These are phyloP conservation scores for Coptotermes formosanus DNA, from an alignment of 1,140 invertebrate species.

Conservation along the genomic window DNA sequence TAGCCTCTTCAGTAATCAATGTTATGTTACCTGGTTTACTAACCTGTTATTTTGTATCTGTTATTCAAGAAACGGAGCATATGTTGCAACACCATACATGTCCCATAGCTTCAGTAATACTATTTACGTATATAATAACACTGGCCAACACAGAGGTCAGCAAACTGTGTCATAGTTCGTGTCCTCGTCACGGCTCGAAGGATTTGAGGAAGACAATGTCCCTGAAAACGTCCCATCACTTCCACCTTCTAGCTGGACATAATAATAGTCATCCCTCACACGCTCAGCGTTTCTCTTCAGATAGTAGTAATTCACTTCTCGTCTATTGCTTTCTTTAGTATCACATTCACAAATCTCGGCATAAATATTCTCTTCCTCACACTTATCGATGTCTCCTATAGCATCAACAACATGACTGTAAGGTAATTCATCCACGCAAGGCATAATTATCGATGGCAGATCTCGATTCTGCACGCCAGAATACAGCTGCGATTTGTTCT, in stretches of 20 bases:
- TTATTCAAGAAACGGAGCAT: too few species aligned
- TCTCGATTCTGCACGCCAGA: too few species aligned
- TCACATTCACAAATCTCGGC: slow-evolving; percentile 32
- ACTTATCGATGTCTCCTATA: background rate
- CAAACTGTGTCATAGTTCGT: background rate
- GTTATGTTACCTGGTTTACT: too few species aligned
- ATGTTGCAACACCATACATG: too few species aligned
- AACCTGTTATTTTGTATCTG: too few species aligned
- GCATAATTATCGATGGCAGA: too few species aligned
- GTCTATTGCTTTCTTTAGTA: background rate
- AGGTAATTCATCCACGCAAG: slow-evolving; percentile 21
- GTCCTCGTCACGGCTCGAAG: background rate
- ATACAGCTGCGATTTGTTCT: too few species aligned
- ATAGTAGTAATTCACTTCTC: background rate
- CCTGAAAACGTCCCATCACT: slow-evolving; percentile 7
- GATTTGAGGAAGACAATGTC: background rate
- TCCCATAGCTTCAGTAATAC: too few species aligned
- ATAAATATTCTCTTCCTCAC: slow-evolving; percentile 33
- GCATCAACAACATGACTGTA: slow-evolving; percentile 29
- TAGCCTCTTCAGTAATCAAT: too few species aligned
- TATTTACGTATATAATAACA: too few species aligned
- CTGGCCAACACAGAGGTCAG: background rate
- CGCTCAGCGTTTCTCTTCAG: background rate
- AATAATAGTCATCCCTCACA: slow-evolving; percentile 5
- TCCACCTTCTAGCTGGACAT: slow-evolving; percentile 21